Percentiles rank a stretch among this genome's conserved stretches.
Conservation (phyloP, 2,888 invertebrate genomes). For the Brachypterus glaber region DNA sequence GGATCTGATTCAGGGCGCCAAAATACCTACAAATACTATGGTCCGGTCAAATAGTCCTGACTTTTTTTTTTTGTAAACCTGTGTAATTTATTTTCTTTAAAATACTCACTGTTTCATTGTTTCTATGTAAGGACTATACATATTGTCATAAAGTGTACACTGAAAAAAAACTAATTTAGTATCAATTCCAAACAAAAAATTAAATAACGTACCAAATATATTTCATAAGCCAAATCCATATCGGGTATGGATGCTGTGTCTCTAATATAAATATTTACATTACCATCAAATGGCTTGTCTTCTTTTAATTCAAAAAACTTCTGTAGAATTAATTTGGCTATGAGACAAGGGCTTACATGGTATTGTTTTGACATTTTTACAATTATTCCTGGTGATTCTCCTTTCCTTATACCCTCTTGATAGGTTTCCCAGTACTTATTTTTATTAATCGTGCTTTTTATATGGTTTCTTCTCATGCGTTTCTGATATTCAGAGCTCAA, state of each 20-base stretch:
- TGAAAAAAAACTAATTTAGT: conserved; percentile 40
- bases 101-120: conserved; percentile 61
- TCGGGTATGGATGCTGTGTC: conserved; percentile 66
- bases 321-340: conserved; percentile 51
- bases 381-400: conserved; percentile 51
- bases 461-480: conserved; percentile 53
- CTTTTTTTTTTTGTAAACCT: too few relatives aligned
- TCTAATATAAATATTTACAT: conserved; percentile 48
- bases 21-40: too few relatives aligned
- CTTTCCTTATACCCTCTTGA: conserved; percentile 35
- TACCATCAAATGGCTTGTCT: conserved; percentile 38
- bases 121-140: conserved; percentile 75
- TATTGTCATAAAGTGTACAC: conserved; percentile 72
- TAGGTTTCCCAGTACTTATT: conserved; percentile 42
- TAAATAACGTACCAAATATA: conserved; percentile 52
- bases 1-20: too few relatives aligned
- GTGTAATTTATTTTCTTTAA: too few relatives aligned
- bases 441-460: conserved; percentile 49
- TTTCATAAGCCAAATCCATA: conserved; percentile 61
- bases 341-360: conserved; percentile 48
- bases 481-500: conserved; percentile 55
- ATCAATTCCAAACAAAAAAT: conserved; percentile 10
- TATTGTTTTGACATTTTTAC: conserved; percentile 47
- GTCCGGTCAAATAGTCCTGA: too few relatives aligned
- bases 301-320: conserved; percentile 38